Percentiles rank a stretch among this genome's conserved stretches.
These are phyloP conservation scores for Cygnus olor DNA, from an alignment of 2,797 vertebrate genomes.

Conservation along the genomic window DNA sequence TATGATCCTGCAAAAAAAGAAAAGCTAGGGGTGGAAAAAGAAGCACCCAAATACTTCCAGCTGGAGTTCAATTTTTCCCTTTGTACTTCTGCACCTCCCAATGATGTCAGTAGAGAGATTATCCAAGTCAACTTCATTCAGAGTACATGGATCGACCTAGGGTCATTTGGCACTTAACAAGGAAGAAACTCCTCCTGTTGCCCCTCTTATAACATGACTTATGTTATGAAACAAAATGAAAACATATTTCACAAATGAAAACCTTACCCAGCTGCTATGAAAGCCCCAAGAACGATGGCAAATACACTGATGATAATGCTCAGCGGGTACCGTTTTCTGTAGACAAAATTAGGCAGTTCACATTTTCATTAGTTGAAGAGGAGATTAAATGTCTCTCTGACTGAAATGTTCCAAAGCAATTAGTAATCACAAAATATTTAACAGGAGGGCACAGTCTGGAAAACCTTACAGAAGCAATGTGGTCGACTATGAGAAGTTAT, in stretches of 20 bases:
- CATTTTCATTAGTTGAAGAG: neutral
- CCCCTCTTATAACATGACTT: neutral
- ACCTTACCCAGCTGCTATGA: constrained; percentile 91
- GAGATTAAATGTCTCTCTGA: neutral
- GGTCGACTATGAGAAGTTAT: neutral
- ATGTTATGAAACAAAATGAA: too few relatives aligned
- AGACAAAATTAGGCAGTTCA: constrained; percentile 42
- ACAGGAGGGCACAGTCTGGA: neutral
- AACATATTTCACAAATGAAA: neutral
- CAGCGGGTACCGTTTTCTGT: constrained; percentile 77
- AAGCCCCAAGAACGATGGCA: constrained; percentile 84
- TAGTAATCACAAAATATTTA: neutral
- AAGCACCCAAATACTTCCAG: neutral
- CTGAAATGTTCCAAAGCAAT: constrained; percentile 4
- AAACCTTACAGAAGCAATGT: neutral
- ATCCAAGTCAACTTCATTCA: neutral
- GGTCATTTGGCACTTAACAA: neutral
- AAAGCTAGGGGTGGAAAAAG: neutral
- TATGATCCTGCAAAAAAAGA: neutral
- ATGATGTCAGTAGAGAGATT: neutral
- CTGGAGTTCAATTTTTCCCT: neutral
- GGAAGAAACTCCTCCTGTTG: constrained; percentile 11
- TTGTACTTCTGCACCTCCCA: neutral
- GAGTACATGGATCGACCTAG: neutral
- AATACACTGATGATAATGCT: constrained; percentile 75